Conservation (phyloP, 2,113 vertebrate genomes). For the Mohoua ochrocephala region DNA sequence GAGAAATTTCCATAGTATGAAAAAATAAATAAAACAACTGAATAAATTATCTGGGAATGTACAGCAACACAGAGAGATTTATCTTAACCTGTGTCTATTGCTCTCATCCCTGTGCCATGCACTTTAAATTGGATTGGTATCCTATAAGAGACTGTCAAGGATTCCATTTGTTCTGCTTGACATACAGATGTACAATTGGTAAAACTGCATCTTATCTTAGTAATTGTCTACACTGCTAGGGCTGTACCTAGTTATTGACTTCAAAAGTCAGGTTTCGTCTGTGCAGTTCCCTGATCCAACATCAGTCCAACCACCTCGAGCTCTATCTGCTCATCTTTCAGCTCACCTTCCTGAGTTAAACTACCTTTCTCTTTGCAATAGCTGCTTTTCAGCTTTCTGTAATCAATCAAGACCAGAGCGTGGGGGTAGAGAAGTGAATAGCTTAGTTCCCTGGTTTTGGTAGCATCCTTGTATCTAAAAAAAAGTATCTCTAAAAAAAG, state of each 20-base stretch:
- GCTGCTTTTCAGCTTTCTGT: neutral
- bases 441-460: neutral
- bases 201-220: conserved; percentile 62
- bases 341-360: neutral
- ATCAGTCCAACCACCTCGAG: neutral
- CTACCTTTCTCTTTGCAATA: neutral
- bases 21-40: conserved; percentile 22
- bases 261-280: conserved; percentile 35
- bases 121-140: conserved; percentile 64
- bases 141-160: conserved; percentile 50
- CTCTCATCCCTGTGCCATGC: neutral
- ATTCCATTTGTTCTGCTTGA: conserved; percentile 67
- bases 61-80: conserved; percentile 12
- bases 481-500: neutral
- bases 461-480: neutral
- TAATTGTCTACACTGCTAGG: conserved; percentile 50
- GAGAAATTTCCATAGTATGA: neutral
- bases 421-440: neutral
- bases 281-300: neutral
- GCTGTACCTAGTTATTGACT: conserved; percentile 51
- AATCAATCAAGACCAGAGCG: neutral
- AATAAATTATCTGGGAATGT: conserved; percentile 38
- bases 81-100: conserved; percentile 32
- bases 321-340: neutral
- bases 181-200: conserved; percentile 51